These are phyloP conservation scores for Phengaris alcon DNA, from an alignment of 2,888 invertebrate genomes.

Conservation along the genomic window DNA sequence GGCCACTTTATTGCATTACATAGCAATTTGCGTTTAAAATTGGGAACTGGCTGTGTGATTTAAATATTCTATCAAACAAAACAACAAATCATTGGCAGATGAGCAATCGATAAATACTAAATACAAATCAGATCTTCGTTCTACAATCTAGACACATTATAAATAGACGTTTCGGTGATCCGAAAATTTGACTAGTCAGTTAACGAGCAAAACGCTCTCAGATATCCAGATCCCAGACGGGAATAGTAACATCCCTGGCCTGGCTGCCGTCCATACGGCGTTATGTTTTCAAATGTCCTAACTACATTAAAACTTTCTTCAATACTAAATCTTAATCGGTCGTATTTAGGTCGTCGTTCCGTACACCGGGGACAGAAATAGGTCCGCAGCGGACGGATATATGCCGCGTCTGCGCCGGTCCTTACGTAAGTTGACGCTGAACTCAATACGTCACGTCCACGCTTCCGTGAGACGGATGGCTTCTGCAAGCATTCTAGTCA, in stretches of 20 bases:
- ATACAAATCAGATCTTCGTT: background rate
- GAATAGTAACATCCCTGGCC: conserved; percentile 78
- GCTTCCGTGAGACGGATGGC: conserved; percentile 70
- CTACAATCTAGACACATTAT: background rate
- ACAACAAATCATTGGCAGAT: background rate
- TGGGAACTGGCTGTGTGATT: background rate
- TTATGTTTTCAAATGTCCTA: conserved; percentile 52
- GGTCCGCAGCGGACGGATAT: conserved; percentile 58
- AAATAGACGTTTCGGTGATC: background rate
- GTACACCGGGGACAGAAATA: conserved; percentile 46
- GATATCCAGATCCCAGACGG: conserved; percentile 70
- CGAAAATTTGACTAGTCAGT: conserved; percentile 10
- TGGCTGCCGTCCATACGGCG: conserved; percentile 69
- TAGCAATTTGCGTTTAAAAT: background rate
- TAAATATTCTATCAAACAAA: background rate
- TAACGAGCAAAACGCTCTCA: conserved; percentile 47
- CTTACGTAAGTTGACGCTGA: conserved; percentile 75
- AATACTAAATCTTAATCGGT: conserved; percentile 57
- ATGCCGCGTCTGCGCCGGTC: conserved; percentile 68
- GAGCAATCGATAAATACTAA: background rate
- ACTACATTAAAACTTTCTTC: conserved; percentile 48
- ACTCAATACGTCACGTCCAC: conserved; percentile 69
- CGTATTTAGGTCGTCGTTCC: conserved; percentile 54
- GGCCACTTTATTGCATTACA: background rate
- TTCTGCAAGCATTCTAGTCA: conserved; percentile 52